Base-by-base conservation (phyloP, 2,888 invertebrate genomes). In the Physocephala rufipes region DNA sequence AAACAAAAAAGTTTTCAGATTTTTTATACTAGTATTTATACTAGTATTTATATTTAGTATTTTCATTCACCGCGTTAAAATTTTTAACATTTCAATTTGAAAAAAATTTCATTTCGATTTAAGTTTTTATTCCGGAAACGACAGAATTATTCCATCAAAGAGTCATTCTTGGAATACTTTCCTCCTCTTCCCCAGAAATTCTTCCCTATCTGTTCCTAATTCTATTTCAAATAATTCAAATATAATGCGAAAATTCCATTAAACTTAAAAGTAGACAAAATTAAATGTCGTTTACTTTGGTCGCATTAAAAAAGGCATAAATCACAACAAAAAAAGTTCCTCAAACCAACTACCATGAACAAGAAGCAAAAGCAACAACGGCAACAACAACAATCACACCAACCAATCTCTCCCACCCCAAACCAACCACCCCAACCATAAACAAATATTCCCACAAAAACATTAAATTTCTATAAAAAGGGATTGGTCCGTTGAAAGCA, bases 251-350 rank as follows among this genome's bases (percentile, higher is more conserved):
- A 82, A 83, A 84, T 84, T 81, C 84, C 83, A 84, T 84, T 84
- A 84, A 82, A 82, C 79, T 78, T 80, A 79, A n/a, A 36, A 7
- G 36, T 36, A 36, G 78, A 24, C 82, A 79, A 84, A 84, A 84
- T 84, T 84, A 84, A 84, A 84, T 84, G 83, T 84, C 84, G 83
- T 80, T 84, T 82, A 83, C 81, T 83, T 83, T 82, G 78, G 82
- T 78, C 83, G 79, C 84, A 84, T 84, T 84, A 84, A 84, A 83
- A 83, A 82, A 76, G 76, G 78, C 81, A 84, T 84, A 84, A 84
- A 84, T 84, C 84, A 84, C 77, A 71, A 77, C 64, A 76, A 74
- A 76, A 75, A 58, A 58, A 24, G 4, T 36, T 36, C 9, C 36
- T n/a, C n/a, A n/a, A n/a, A n/a, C n/a, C n/a, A n/a, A n/a, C n/a